phyloP scores from a whole-genome alignment of 2,113 vertebrate species.

The Ascaphus truei region DNA sequence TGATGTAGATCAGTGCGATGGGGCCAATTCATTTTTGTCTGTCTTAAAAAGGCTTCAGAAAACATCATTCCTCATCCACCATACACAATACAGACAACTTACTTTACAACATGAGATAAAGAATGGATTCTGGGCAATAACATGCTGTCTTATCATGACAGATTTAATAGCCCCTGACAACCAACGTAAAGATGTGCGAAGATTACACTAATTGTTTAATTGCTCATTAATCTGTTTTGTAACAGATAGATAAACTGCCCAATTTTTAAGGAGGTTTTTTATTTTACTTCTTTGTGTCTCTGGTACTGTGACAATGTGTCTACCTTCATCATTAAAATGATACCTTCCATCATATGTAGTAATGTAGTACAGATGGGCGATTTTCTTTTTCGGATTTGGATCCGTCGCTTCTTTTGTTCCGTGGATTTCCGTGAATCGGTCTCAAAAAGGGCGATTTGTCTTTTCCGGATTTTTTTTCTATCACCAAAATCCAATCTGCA shows the following conservation, averaged over 20 bases:
- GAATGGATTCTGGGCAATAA: conserved; percentile 30
- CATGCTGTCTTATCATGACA: conserved; percentile 5
- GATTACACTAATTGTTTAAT: conserved; percentile 26
- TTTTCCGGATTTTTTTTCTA: no score
- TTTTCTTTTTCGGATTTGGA: no score
- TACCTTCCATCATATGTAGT: neutral
- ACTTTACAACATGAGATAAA: conserved; percentile 28
- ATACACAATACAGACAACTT: conserved; percentile 39
- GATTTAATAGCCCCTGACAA: conserved; percentile 25
- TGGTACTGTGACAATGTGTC: neutral
- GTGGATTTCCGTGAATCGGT: no score
- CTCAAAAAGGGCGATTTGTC: no score
- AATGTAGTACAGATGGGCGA: no score
- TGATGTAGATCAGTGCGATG: conserved; percentile 30
- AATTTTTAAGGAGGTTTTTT: neutral
- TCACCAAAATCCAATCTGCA: no score
- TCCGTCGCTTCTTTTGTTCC: no score
- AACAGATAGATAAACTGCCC: neutral
- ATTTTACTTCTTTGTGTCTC: neutral
- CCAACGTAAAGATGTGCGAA: conserved; percentile 10
- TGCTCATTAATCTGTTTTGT: conserved; percentile 21
- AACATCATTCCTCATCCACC: conserved; percentile 37
- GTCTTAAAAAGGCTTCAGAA: conserved; percentile 20
- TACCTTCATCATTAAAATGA: neutral
- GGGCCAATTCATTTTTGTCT: conserved; percentile 40